These are phyloP conservation scores for Lordiphosa stackelbergi DNA, from an alignment of 1,140 invertebrate genomes.

Conservation along the genomic window DNA sequence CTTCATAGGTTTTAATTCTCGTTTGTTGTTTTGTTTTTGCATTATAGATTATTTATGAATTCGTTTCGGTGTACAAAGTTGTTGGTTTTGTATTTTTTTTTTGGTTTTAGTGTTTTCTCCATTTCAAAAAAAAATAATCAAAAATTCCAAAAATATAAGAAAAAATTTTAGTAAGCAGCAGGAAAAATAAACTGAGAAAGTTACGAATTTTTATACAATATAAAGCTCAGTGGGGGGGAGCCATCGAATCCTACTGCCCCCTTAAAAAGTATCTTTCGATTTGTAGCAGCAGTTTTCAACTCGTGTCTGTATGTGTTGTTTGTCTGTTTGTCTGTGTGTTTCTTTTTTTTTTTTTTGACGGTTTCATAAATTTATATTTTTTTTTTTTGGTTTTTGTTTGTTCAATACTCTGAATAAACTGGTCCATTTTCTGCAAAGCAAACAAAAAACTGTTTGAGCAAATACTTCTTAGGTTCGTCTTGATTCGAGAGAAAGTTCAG, in stretches of 20 bases:
- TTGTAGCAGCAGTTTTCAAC: slow-evolving; percentile 64
- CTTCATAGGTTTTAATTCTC: slow-evolving; percentile 7
- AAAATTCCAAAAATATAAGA: slow-evolving; percentile 21
- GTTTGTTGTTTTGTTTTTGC: slow-evolving; percentile 32
- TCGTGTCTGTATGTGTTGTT: slow-evolving; percentile 34
- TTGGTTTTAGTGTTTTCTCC: slow-evolving; percentile 10
- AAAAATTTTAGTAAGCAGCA: too few relatives aligned
- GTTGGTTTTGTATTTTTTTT: slow-evolving; percentile 68
- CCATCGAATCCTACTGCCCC: background rate
- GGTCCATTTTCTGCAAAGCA: slow-evolving; percentile 55
- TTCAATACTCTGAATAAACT: slow-evolving; percentile 69
- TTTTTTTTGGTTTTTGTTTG: slow-evolving; percentile 59
- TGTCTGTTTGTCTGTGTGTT: slow-evolving; percentile 22
- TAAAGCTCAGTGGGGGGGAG: slow-evolving; percentile 44
- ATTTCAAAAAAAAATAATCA: slow-evolving; percentile 46
- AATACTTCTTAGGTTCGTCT: too few relatives aligned
- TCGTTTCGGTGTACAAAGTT: slow-evolving; percentile 76
- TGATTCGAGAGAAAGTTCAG: background rate
- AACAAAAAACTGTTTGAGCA: slow-evolving; percentile 25
- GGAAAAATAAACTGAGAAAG: too few relatives aligned
- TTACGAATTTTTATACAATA: slow-evolving; percentile 21
- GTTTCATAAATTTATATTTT: slow-evolving; percentile 70
- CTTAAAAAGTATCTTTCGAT: slow-evolving; percentile 36
- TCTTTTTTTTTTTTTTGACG: slow-evolving; percentile 47
- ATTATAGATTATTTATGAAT: slow-evolving; percentile 67